phyloP scores from a whole-genome alignment of 2,888 invertebrate species.

The Pyrgus malvae region DNA sequence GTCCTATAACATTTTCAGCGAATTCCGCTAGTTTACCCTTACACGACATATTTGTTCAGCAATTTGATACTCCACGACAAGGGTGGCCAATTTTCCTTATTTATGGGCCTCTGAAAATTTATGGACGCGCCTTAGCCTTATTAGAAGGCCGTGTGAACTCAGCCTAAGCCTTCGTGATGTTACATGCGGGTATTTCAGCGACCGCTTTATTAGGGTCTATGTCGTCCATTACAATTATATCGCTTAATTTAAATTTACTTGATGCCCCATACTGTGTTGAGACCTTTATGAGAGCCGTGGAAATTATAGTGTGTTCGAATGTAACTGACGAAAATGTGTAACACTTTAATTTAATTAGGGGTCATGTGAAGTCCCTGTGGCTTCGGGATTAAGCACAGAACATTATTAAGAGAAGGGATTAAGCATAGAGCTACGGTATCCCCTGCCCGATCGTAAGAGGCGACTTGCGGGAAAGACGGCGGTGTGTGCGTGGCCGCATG shows the following conservation, averaged over 20 bases:
- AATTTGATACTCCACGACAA: constrained; percentile 67
- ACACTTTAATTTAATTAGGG: no score
- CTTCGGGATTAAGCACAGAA: no score
- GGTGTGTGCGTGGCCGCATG: no score
- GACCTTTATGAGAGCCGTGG: background rate
- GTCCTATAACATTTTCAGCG: background rate
- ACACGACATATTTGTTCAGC: constrained; percentile 49
- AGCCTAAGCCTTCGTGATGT: constrained; percentile 8
- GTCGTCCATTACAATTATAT: constrained; percentile 6
- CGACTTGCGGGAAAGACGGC: no score
- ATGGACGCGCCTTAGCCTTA: constrained; percentile 52
- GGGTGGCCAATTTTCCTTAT: constrained; percentile 74
- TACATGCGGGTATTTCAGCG: constrained; percentile 9
- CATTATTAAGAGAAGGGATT: no score
- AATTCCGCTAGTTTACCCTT: constrained; percentile 25
- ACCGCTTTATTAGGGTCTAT: constrained; percentile 17
- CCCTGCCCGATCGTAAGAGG: no score
- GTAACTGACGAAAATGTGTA: no score
- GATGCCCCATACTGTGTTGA: background rate
- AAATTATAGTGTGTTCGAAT: no score
- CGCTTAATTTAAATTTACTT: constrained; percentile 18
- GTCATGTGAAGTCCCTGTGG: no score
- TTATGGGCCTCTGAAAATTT: constrained; percentile 63
- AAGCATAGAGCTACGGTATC: no score
- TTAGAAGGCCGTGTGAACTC: constrained; percentile 35